Evolutionary conservation across 2,888 invertebrate species (phyloP).

Genomic region (Eupithecia abbreviata): DNA sequence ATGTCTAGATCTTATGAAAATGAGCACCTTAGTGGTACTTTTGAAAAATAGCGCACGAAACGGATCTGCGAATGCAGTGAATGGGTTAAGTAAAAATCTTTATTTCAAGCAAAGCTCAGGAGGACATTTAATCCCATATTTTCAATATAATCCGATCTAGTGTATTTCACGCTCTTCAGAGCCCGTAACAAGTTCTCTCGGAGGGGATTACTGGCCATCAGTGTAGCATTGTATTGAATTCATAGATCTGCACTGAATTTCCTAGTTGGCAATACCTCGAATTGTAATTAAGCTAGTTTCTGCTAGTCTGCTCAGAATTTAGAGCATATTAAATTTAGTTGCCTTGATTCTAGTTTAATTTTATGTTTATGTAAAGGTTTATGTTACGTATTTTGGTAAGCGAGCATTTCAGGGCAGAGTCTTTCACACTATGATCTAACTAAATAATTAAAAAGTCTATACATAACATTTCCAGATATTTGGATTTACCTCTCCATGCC

Average conservation of each 20-base stretch:
- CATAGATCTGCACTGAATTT: constrained; percentile 1
- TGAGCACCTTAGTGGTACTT: too few species aligned
- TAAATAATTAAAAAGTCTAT: too few species aligned
- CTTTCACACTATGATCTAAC: too few species aligned
- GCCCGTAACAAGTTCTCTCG: neutral
- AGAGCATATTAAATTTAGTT: neutral
- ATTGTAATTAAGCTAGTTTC: constrained; percentile 7
- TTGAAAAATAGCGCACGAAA: too few species aligned
- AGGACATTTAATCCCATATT: neutral
- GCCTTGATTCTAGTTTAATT: neutral
- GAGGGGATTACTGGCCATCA: constrained; percentile 9
- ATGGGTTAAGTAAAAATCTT: too few species aligned
- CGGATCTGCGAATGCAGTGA: too few species aligned
- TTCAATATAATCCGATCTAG: neutral
- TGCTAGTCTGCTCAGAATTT: neutral
- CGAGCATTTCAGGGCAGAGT: too few species aligned
- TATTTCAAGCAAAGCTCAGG: neutral
- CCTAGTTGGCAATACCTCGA: neutral
- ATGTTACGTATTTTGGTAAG: neutral
- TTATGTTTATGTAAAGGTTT: neutral
- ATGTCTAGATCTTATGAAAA: too few species aligned
- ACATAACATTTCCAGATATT: too few species aligned
- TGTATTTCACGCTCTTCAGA: neutral
- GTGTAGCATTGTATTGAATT: constrained; percentile 10
- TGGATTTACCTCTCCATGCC: too few species aligned